Percentiles rank a stretch among this genome's conserved stretches.
These are phyloP conservation scores for Leptothorax acervorum DNA, from an alignment of 2,888 invertebrate genomes.

Conservation along the genomic window DNA sequence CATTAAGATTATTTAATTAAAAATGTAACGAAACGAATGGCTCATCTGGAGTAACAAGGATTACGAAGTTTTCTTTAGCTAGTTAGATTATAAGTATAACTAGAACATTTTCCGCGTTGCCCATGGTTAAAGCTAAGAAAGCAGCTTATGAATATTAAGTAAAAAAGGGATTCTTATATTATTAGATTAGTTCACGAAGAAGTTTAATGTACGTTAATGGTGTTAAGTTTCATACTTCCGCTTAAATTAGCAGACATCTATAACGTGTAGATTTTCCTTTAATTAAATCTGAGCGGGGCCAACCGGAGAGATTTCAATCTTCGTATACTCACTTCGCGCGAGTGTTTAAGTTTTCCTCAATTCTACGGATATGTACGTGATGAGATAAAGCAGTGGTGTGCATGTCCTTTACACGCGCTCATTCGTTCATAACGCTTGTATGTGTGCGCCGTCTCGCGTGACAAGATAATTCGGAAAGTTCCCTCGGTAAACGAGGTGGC, in stretches of 20 bases:
- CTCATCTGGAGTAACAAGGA: neutral
- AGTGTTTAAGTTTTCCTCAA: constrained; percentile 62
- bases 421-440: constrained; percentile 75
- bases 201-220: constrained; percentile 30
- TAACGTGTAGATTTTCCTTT: constrained; percentile 50
- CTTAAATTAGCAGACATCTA: constrained; percentile 33
- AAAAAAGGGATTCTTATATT: constrained; percentile 33
- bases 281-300: constrained; percentile 50
- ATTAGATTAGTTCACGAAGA: constrained; percentile 32
- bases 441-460: constrained; percentile 74
- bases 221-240: constrained; percentile 12
- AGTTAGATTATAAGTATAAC: constrained; percentile 26
- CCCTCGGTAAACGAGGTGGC: constrained; percentile 56
- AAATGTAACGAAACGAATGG: neutral
- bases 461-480: constrained; percentile 83
- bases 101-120: constrained; percentile 4
- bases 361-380: constrained; percentile 56
- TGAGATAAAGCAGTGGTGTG: constrained; percentile 62
- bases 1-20: constrained; percentile 27
- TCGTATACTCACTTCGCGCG: constrained; percentile 50
- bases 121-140: constrained; percentile 8
- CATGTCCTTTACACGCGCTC: constrained; percentile 60
- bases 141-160: constrained; percentile 32
- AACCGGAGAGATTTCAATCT: constrained; percentile 63
- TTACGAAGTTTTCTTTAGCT: constrained; percentile 22